Percentiles rank a stretch among this genome's conserved stretches.
Evolutionary conservation across 64 coral and sea anemone genomes (phyloP).

Genomic region (Montipora efflorescens): DNA sequence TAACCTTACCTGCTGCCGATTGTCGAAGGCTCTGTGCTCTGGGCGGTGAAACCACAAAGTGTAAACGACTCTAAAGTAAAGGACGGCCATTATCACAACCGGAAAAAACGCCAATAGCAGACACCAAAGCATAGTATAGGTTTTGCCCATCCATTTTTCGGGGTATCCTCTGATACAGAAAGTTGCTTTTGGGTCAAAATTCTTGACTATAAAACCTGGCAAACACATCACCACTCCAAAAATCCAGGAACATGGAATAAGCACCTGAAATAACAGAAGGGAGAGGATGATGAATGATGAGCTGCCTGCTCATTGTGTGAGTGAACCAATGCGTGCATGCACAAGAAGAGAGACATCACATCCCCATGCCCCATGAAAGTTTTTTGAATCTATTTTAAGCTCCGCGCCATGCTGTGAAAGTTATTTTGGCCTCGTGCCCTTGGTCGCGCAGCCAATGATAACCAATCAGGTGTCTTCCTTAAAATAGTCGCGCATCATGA

Average conservation of each 20-base stretch:
- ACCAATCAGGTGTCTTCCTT: no score
- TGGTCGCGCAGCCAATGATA: no score
- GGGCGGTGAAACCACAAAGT: neutral
- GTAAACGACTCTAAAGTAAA: neutral
- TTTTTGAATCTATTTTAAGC: no score
- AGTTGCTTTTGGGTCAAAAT: neutral
- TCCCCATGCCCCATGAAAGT: no score
- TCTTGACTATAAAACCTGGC: neutral
- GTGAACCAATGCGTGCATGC: no score
- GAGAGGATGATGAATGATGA: no score
- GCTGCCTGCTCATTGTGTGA: no score
- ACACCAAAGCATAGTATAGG: neutral
- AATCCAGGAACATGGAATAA: neutral
- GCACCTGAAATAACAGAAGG: neutral
- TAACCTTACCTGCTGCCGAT: neutral
- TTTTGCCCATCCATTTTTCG: neutral
- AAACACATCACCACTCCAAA: neutral
- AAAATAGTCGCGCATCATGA: no score
- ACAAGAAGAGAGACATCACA: no score
- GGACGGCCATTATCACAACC: neutral
- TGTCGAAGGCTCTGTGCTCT: neutral
- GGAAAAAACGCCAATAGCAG: neutral
- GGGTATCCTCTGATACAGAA: neutral
- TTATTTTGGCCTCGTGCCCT: no score
- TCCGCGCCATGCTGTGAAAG: no score